Conservation (phyloP, 2,113 vertebrate species). For the Rhinichthys klamathensis region DNA sequence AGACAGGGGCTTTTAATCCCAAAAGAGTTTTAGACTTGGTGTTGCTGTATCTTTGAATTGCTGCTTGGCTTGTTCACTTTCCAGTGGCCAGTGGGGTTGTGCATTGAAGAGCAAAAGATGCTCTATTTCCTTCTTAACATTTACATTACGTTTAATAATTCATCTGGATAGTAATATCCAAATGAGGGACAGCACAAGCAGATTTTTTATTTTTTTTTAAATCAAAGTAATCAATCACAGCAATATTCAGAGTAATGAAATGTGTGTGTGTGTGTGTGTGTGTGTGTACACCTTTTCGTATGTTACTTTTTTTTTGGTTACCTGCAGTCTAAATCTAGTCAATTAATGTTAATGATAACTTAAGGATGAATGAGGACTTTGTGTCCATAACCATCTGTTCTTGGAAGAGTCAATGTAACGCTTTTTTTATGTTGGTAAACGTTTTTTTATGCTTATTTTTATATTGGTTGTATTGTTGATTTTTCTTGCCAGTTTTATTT, state of each 20-base stretch:
- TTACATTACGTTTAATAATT: neutral
- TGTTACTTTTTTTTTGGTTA: too few species aligned
- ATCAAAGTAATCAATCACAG: too few species aligned
- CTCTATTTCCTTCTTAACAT: neutral
- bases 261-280: too few species aligned
- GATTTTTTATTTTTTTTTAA: too few species aligned
- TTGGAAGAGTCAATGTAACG: neutral
- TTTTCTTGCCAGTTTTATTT: too few species aligned
- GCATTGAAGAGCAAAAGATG: neutral
- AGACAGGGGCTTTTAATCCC: neutral
- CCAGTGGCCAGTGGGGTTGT: neutral
- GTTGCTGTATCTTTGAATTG: neutral
- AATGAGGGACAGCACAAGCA: too few species aligned
- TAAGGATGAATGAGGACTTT: neutral
- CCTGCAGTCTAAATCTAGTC: neutral
- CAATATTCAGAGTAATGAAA: too few species aligned
- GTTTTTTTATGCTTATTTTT: too few species aligned
- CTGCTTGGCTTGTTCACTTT: neutral
- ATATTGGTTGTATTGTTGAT: too few species aligned
- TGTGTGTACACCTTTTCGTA: too few species aligned
- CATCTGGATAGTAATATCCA: neutral
- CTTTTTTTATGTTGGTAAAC: too few species aligned
- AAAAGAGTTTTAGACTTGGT: neutral
- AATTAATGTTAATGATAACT: neutral
- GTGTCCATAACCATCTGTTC: neutral